These are phyloP conservation scores for Falco novaeseelandiae DNA, from an alignment of 2,797 vertebrate species.

Conservation along the genomic window DNA sequence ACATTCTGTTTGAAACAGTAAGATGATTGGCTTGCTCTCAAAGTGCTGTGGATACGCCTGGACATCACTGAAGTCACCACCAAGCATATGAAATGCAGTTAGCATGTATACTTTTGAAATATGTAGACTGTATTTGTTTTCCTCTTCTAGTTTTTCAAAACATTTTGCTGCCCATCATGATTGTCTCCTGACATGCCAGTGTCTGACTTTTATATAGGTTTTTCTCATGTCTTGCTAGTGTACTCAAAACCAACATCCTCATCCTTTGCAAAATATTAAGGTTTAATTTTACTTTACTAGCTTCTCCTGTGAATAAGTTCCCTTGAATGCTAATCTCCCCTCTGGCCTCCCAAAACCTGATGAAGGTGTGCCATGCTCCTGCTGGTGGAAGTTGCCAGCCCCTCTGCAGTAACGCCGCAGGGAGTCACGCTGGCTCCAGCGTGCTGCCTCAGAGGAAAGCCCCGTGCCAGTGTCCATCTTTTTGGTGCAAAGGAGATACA, in stretches of 20 bases:
- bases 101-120: neutral
- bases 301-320: neutral
- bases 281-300: neutral
- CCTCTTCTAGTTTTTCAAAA: neutral
- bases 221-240: neutral
- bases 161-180: neutral
- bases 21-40: neutral
- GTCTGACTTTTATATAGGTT: neutral
- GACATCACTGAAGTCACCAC: neutral
- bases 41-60: neutral
- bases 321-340: neutral
- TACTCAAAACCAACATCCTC: neutral
- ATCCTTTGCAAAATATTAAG: neutral
- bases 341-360: neutral
- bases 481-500: neutral
- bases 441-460: neutral
- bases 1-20: neutral
- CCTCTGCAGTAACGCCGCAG: rapidly evolving
- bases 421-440: neutral
- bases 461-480: rapidly evolving
- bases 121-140: neutral
- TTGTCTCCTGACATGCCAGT: neutral
- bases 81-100: neutral
- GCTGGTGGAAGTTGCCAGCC: neutral
- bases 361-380: neutral